These are phyloP conservation scores for Solenopsis invicta DNA, from an alignment of 1,140 invertebrate genomes.

Conservation along the genomic window DNA sequence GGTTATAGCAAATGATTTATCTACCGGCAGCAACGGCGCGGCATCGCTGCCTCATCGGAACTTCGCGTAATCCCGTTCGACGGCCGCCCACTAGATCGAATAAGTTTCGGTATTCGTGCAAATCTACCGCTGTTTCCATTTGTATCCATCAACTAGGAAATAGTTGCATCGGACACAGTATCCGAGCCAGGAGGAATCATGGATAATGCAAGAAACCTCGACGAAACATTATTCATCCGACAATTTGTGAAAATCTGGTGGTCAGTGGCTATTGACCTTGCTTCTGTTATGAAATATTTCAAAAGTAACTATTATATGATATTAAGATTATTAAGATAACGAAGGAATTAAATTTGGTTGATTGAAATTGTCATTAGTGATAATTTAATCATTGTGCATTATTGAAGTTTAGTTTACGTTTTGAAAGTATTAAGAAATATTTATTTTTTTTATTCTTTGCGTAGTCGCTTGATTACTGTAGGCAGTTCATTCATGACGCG, in stretches of 20 bases:
- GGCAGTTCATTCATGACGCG: background rate
- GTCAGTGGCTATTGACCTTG: background rate
- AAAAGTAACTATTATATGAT: background rate
- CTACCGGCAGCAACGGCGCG: constrained; percentile 59
- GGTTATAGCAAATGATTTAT: constrained; percentile 81
- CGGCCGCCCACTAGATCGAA: constrained; percentile 69
- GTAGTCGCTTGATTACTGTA: background rate
- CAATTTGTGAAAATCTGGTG: constrained; percentile 42
- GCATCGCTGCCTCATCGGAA: constrained; percentile 66
- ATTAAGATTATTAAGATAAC: background rate
- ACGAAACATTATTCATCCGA: constrained; percentile 30
- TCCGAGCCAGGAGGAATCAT: background rate
- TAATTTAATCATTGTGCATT: background rate
- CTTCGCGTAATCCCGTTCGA: constrained; percentile 80
- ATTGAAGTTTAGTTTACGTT: background rate
- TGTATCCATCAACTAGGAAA: constrained; percentile 63
- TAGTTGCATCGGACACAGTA: constrained; percentile 4
- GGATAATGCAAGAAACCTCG: constrained; percentile 37
- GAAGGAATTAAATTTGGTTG: background rate
- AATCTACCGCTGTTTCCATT: constrained; percentile 66
- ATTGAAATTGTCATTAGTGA: background rate
- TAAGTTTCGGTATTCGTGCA: constrained; percentile 62
- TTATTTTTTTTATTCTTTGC: background rate
- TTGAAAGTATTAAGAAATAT: background rate
- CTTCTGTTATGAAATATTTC: background rate